Conservation (phyloP, 35 echinoderm and acorn worm genomes). For the Amphiura filiformis region DNA sequence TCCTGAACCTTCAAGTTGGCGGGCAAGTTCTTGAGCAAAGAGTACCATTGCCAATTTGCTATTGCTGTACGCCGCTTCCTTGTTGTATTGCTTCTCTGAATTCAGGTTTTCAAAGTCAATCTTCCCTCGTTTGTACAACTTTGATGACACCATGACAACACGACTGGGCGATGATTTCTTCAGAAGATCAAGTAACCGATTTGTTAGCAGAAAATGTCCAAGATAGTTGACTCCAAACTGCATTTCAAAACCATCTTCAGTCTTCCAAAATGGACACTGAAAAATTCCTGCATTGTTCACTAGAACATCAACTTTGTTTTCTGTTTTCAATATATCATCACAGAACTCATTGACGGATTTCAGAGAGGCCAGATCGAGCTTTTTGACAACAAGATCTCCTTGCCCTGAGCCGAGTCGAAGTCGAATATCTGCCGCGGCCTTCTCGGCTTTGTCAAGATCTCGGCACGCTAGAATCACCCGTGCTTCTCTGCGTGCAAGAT, state of each 20-base stretch:
- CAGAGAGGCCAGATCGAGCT: constrained; percentile 81
- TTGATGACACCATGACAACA: constrained; percentile 79
- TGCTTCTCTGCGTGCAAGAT: constrained; percentile 68
- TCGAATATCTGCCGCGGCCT: constrained; percentile 66
- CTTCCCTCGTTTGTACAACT: constrained; percentile 69
- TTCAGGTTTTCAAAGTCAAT: constrained; percentile 78
- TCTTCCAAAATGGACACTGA: constrained; percentile 42
- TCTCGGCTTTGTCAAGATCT: constrained; percentile 51
- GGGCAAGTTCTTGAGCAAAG: constrained; percentile 82
- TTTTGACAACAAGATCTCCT: constrained; percentile 60
- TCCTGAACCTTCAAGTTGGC: constrained; percentile 40
- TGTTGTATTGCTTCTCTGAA: constrained; percentile 49
- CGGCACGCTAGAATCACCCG: constrained; percentile 92
- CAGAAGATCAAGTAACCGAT: constrained; percentile 56
- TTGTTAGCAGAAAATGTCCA: constrained; percentile 91
- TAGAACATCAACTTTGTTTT: constrained; percentile 64
- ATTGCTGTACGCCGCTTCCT: constrained; percentile 65
- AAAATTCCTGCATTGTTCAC: constrained; percentile 93
- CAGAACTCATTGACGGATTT: constrained; percentile 74
- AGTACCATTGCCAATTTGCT: constrained; percentile 92
- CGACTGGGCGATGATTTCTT: constrained; percentile 66
- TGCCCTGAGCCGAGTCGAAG: constrained; percentile 8
- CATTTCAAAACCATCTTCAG: constrained; percentile 79
- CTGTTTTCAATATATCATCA: constrained; percentile 65
- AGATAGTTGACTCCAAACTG: constrained; percentile 92